Evolutionary conservation across 2,113 vertebrate species (phyloP), one percentile per base, ranked within the genome.

Genomic region (Paracanthobrama guichenoti): DNA sequence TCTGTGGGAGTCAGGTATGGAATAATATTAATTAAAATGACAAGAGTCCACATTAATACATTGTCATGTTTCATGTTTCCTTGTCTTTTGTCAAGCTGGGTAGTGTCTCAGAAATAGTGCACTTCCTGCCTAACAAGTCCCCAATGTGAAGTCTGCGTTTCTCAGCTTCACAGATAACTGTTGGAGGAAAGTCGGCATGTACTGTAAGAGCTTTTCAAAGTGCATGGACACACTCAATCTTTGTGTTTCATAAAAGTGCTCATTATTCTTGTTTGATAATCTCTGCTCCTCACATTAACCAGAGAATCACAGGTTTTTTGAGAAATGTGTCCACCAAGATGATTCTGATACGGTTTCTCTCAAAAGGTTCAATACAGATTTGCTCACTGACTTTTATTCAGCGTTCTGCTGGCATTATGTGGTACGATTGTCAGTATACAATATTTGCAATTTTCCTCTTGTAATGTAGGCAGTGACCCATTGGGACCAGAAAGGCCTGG

Each of bases 121-220:
- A 79, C 20, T 83, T 24, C 16, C 75, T 62, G 81, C n/a, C 81
- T 88, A 86, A 79, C 87, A 79, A 87, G 72, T 81, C 82, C 82
- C 84, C 22, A 35, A 83, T 89, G 82, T 82, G 66, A 48, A 50
- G 35, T 73, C 81, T 10, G 26, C 20, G 12, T 44, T 81, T 18
- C 66, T 79, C 62, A 89, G 75, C 75, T 31, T 28, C 28, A 60
- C 80, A 44, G 80, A 77, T 28, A 3, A 46, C 75, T 66, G 24
- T 57, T 48, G 69, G 22, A 57, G 2, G 7, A 64, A 77, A 22
- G 50, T 20, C 53, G 2, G 10, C 13, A 64, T 22, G 55, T 46
- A 8, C 53, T 55, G 53, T 2, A 44, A 22, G 24, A 62, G 60
- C 26, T 42, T 44, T 53, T 73, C 62, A 55, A 50, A 67, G 78